Base-by-base conservation (phyloP, 2,797 vertebrate species). In the Parauchenoglanis ngamensis region DNA sequence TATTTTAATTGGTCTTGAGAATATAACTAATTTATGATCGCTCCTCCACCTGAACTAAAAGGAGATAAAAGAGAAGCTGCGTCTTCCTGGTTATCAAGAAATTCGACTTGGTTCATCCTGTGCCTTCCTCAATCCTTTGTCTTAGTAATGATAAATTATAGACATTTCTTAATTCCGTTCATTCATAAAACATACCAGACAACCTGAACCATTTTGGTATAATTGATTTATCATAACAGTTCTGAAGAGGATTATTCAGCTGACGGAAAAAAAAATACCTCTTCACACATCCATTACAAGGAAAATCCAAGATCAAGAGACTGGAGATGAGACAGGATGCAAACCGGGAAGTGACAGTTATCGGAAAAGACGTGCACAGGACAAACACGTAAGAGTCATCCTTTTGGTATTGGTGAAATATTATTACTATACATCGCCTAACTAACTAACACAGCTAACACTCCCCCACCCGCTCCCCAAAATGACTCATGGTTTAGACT, bases 401-500 rank as follows among this genome's bases (percentile, higher is more conserved):
- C 10, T 49, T 77, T 68, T 59, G 70, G 12, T 8, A 54, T 54
- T 49, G 10, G 35, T 10, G 49, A 46, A 63, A 46, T 75, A 59
- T 83, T 75, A 72, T 70, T 88, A 86, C 65, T 68, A 73, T 83
- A 88, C 59, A n/a, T 82, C 56, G 4, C 28, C 15, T 86, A 61
- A 88, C 61, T 67, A 82, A 85, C 68, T 2, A 46, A 75, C 25
- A 40, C 19, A 56, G 25, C 35, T 21, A 40, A n/a, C 28, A 5
- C 12, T 0, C 23, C 54, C 13, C 11, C 31, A 73, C 46, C 19
- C 25, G 49, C 57, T 86, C 35, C 31, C 80, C 35, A 59, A 88
- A 89, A 88, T 88, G 77, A 91, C 83, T 88, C 67, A 89, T 89
- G 88, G 89, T 93, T 91, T 91, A 92, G 77, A 87, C 86, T 88